A percentile compares a stretch with the other conserved stretches of the same genome.
Conservation (phyloP, 1,140 invertebrate genomes). For the Rhopalosiphum padi region DNA sequence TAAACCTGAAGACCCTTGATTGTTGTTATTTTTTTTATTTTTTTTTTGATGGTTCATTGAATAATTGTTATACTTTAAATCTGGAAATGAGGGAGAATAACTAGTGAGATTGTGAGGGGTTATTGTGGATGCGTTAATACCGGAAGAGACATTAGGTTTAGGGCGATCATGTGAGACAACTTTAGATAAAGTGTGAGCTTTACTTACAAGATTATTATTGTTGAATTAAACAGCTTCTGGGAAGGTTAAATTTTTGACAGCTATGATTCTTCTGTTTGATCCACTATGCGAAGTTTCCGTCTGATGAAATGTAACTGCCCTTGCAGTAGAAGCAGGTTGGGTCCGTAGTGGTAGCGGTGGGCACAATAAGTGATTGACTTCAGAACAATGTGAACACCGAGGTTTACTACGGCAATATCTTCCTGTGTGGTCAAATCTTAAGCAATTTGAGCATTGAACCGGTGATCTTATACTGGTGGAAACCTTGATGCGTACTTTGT, state of each 20-base stretch:
- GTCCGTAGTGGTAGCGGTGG: neutral
- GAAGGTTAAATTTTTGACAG: neutral
- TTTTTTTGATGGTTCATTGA: neutral
- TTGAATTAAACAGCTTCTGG: neutral
- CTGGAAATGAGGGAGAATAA: neutral
- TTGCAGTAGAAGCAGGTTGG: neutral
- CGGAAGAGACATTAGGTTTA: neutral
- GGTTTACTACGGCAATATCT: neutral
- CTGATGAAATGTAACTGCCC: neutral
- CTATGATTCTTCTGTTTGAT: conserved; percentile 5
- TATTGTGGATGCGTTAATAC: neutral
- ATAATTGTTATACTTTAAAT: neutral
- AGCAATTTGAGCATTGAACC: neutral
- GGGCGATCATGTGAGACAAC: neutral
- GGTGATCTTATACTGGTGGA: neutral
- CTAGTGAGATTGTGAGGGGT: neutral
- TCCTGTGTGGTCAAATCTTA: neutral
- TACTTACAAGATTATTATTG: neutral
- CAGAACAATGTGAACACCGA: neutral
- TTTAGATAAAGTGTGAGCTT: neutral
- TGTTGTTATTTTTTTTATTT: too few species aligned
- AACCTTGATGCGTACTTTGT: neutral
- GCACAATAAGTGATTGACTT: neutral
- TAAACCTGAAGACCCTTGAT: too few species aligned
- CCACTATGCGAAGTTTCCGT: neutral